Evolutionary conservation across 2,113 vertebrate species (phyloP).

Genomic region (Platichthys flesus): DNA sequence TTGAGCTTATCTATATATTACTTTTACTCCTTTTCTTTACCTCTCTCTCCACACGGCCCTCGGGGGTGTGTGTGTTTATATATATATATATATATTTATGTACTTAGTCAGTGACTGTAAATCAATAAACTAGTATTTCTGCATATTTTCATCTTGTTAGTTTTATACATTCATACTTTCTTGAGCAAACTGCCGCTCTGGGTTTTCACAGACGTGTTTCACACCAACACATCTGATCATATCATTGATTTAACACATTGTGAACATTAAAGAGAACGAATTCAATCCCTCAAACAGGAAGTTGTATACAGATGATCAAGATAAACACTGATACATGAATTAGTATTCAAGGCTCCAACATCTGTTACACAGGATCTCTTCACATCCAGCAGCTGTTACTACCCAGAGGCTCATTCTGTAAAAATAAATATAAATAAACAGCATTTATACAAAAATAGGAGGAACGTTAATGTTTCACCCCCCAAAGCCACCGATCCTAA

Average conservation of each 20-base stretch:
- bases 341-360: constrained; percentile 5
- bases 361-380: constrained; percentile 14
- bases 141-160: constrained; percentile 16
- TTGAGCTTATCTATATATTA: constrained; percentile 27
- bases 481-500: no score
- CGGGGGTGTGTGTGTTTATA: no score
- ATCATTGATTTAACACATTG: neutral
- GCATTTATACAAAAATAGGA: neutral
- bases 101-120: constrained; percentile 16
- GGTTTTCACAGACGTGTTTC: neutral
- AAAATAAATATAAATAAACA: constrained; percentile 2
- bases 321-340: neutral
- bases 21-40: neutral
- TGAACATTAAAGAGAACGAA: neutral
- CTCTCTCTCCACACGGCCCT: no score
- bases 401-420: neutral
- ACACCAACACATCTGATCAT: no score
- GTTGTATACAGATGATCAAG: constrained; percentile 19
- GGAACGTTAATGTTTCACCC: no score
- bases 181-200: no score
- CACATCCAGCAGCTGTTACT: constrained; percentile 17
- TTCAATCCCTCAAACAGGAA: constrained; percentile 6
- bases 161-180: constrained; percentile 3
- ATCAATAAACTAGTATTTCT: constrained; percentile 1
- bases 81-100: no score